A percentile compares a stretch with the other conserved stretches of the same genome.
phyloP scores from a whole-genome alignment of 2,888 invertebrate species.

The Bugula neritina region DNA sequence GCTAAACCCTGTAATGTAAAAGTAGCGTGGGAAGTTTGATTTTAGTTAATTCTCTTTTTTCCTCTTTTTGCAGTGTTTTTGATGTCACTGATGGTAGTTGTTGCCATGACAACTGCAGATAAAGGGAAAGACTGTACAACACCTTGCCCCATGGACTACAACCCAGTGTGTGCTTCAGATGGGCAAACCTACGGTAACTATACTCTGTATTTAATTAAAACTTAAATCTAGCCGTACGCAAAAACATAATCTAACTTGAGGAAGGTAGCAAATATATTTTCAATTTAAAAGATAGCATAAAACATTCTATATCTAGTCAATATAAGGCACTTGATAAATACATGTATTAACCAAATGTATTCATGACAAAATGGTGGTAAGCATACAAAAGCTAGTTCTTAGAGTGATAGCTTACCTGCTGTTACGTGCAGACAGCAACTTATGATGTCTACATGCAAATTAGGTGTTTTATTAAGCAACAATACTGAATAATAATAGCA shows the following conservation, averaged over 20 bases:
- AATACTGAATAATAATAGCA: no score
- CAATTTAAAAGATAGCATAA: background rate
- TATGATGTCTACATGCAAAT: no score
- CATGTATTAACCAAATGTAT: background rate
- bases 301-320: background rate
- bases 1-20: no score
- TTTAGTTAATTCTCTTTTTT: no score
- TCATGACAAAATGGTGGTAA: no score
- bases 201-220: background rate
- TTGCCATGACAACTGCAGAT: no score
- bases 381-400: no score
- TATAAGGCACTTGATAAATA: background rate
- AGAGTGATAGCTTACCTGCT: background rate
- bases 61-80: no score
- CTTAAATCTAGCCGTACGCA: background rate
- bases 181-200: constrained; percentile 11
- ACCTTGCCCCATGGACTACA: background rate
- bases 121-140: no score
- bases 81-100: no score
- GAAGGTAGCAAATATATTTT: background rate
- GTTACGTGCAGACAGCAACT: background rate
- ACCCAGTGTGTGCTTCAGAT: constrained; percentile 11
- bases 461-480: no score
- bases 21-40: no score
- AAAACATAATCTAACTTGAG: background rate